Evolutionary conservation across 2,113 vertebrate species (phyloP).

Genomic region (Herpetotheres cachinnans): DNA sequence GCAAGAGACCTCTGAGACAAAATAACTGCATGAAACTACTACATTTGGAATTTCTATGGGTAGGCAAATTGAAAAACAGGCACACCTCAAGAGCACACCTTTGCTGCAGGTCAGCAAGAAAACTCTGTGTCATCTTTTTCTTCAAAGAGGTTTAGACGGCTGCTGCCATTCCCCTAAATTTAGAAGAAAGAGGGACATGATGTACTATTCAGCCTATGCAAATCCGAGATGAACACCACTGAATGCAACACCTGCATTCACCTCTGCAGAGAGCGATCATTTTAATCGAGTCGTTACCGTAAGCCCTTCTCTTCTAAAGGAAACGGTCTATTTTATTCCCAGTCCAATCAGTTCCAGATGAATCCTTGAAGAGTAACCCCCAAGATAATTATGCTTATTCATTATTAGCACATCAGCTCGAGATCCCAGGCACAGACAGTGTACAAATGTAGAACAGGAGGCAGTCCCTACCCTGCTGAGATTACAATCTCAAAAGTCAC

Average conservation of each 20-base stretch:
- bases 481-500: constrained; percentile 12
- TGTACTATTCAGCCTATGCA: background rate
- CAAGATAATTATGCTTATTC: background rate
- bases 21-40: background rate
- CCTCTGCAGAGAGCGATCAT: background rate
- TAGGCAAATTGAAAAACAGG: background rate
- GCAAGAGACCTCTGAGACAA: background rate
- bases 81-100: constrained; percentile 24
- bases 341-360: background rate
- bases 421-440: background rate
- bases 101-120: constrained; percentile 36
- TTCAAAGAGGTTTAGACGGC: constrained; percentile 29
- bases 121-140: background rate
- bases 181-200: background rate
- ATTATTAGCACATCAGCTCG: background rate
- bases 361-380: background rate
- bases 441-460: background rate
- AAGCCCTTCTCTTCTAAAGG: background rate
- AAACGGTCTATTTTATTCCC: background rate
- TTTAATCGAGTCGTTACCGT: background rate
- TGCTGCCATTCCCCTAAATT: background rate
- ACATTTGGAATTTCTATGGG: background rate
- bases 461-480: background rate
- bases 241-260: background rate
- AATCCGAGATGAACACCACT: background rate